Evolutionary conservation across 2,797 vertebrate genomes (phyloP).

Genomic region (Scyliorhinus canicula): DNA sequence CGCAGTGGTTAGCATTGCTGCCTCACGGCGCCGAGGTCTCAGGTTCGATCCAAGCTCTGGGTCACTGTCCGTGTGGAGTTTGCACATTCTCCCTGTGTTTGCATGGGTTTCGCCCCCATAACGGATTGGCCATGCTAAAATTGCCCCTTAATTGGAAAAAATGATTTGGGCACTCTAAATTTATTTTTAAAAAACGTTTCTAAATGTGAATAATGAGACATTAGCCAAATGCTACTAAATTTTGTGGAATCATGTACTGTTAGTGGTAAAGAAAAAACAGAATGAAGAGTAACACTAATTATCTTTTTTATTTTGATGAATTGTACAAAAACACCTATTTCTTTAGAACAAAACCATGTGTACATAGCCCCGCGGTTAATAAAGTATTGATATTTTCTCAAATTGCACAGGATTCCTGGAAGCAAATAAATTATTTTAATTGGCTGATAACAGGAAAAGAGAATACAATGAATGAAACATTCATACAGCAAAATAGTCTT

Average conservation of each 20-base stretch:
- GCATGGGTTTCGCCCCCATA: too few species aligned
- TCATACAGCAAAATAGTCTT: not conserved
- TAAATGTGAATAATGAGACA: not conserved
- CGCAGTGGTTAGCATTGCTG: too few species aligned
- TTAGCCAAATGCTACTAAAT: not conserved
- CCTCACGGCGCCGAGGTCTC: too few species aligned
- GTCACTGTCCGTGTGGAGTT: too few species aligned
- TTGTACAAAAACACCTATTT: not conserved
- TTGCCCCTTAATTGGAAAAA: too few species aligned
- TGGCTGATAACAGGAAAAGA: not conserved
- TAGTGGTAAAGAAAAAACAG: not conserved
- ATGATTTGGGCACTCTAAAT: too few species aligned
- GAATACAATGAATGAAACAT: not conserved
- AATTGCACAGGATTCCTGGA: not conserved
- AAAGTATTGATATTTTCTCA: not conserved
- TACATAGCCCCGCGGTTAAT: not conserved
- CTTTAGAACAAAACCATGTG: not conserved
- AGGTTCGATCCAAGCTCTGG: too few species aligned
- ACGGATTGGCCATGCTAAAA: too few species aligned
- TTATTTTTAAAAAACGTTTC: too few species aligned
- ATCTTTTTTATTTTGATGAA: not conserved
- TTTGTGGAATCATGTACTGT: not conserved
- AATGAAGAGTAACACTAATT: not conserved
- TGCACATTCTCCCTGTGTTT: too few species aligned
- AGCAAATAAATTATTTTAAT: not conserved